Evolutionary conservation across 2,113 vertebrate species (phyloP), one percentile per base, ranked within the genome.

Genomic region (Cacatua alba): DNA sequence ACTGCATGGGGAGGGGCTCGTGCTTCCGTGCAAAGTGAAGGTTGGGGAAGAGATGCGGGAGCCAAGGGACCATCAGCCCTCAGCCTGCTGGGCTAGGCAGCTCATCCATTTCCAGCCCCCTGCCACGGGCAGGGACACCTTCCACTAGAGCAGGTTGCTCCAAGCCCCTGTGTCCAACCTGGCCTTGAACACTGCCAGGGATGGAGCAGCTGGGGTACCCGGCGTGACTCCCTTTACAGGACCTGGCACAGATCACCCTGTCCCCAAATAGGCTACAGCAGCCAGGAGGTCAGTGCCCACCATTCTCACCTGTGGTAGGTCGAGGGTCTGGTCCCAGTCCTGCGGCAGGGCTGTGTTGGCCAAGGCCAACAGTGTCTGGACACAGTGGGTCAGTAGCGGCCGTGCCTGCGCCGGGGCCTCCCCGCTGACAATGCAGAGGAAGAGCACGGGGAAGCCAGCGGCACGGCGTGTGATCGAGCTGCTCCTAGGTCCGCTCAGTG

Each of bases 371-470:
- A 99, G 96, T 1, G 91, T 97, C 57, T 96, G 94, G 60, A 99
- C 70, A 37, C 98, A 98, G 82, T 11, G 91, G 17, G 98, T 84
- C 70, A 99, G 97, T n/a, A 99, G 97, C 0, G 98, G 98, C 48
- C 97, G 97, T 19, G 97, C 68, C 77, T 97, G 97, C 3, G 76
- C 90, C 0, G 97, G 79, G n/a, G 98, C 96, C 90, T 99, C 99
- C 29, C 98, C 98, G 0, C 98, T 98, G 67, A 98, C 52, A 1
- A 99, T 97, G 70, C 98, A 98, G 49, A 99, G 97, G 93, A 99
- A 98, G 77, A 99, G 98, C 98, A 99, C 98, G 11, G 99, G 99
- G 94, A 99, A 96, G 23, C 99, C 99, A 0, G 99, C 99, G 1
- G 98, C 98, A 46, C 98, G 98, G 75, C 98, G 98, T 0, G 99